These are phyloP conservation scores for Riptortus pedestris DNA, from an alignment of 1,140 invertebrate species.

Conservation along the genomic window DNA sequence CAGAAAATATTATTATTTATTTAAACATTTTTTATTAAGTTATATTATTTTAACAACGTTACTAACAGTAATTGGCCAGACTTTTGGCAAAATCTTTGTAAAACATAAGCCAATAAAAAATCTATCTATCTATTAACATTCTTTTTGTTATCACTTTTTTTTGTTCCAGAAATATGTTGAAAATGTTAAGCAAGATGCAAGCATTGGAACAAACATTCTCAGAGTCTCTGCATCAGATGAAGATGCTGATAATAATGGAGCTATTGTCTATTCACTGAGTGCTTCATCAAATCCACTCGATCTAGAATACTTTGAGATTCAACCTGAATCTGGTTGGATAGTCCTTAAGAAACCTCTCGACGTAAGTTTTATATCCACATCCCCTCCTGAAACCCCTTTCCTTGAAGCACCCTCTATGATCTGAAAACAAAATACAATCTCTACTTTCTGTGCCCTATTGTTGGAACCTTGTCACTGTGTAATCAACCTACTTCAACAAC, in stretches of 20 bases:
- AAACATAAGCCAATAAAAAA: no score
- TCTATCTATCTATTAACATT: no score
- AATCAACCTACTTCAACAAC: background rate
- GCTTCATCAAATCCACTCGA: slow-evolving; percentile 74
- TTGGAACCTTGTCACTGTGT: background rate
- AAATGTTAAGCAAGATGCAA: slow-evolving; percentile 92
- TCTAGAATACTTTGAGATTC: slow-evolving; percentile 89
- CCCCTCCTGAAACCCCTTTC: slow-evolving; percentile 5
- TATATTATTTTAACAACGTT: no score
- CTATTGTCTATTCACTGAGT: slow-evolving; percentile 82
- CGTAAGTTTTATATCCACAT: slow-evolving; percentile 58
- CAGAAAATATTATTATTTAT: no score
- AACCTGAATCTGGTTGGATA: slow-evolving; percentile 92
- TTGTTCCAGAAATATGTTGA: slow-evolving; percentile 81
- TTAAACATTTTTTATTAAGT: no score
- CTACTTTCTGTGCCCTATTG: background rate
- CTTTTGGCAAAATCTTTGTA: no score
- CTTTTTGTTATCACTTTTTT: no score
- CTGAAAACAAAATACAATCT: slow-evolving; percentile 20
- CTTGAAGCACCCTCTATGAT: slow-evolving; percentile 1
- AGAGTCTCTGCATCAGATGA: slow-evolving; percentile 89
- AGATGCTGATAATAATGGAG: slow-evolving; percentile 90
- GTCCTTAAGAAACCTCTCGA: slow-evolving; percentile 85
- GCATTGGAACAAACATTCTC: slow-evolving; percentile 86
- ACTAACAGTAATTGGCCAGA: no score